phyloP scores from a whole-genome alignment of 2,888 invertebrate genomes.

The Caenorhabditis sp. region DNA sequence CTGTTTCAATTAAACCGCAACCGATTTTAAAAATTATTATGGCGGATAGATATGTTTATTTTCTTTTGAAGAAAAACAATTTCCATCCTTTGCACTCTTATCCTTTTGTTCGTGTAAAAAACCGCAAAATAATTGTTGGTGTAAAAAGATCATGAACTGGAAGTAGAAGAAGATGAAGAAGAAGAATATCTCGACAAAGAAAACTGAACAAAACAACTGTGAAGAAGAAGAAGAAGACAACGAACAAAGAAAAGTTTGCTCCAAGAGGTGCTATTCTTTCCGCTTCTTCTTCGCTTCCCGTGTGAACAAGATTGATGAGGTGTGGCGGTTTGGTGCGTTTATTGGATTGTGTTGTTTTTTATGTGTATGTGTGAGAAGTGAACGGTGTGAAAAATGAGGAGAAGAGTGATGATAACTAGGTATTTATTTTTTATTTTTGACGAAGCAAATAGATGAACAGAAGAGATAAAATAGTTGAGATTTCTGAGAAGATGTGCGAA shows the following conservation, averaged over 20 bases:
- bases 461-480: background rate
- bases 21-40: no score
- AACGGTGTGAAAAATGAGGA: background rate
- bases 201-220: background rate
- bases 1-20: no score
- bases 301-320: conserved; percentile 3
- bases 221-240: background rate
- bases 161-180: background rate
- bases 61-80: no score
- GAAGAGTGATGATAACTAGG: background rate
- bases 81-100: no score
- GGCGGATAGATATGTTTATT: no score
- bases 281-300: background rate
- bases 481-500: no score
- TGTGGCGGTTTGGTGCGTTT: background rate
- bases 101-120: no score
- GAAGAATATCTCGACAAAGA: background rate
- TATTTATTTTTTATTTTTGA: background rate
- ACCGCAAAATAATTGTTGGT: no score
- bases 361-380: background rate
- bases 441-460: background rate
- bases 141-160: no score
- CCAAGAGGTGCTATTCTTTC: background rate
- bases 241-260: background rate
- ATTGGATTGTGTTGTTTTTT: background rate